A percentile compares a stretch with the other conserved stretches of the same genome.
Conservation (phyloP, 2,888 invertebrate genomes). For the Trissolcus brochymenae region DNA sequence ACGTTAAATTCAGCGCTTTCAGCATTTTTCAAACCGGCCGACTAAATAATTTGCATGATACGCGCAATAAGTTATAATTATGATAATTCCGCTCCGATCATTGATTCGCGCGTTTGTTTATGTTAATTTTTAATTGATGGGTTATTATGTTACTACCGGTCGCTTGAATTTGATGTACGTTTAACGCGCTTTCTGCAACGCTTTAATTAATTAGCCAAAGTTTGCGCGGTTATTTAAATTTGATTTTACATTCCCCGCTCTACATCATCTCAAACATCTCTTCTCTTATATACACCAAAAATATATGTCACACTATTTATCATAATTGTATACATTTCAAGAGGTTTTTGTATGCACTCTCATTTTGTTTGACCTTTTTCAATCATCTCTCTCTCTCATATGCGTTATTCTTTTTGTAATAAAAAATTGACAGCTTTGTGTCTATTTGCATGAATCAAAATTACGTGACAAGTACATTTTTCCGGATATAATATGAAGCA, state of each 20-base stretch:
- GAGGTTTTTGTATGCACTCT: too few species aligned
- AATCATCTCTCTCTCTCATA: too few species aligned
- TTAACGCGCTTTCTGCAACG: slow-evolving; percentile 2
- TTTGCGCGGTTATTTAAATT: slow-evolving; percentile 9
- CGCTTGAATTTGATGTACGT: slow-evolving; percentile 8
- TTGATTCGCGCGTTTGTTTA: slow-evolving; percentile 34
- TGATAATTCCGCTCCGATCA: slow-evolving; percentile 8
- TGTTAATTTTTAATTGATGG: slow-evolving; percentile 33
- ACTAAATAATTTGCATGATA: slow-evolving; percentile 25
- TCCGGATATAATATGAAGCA: too few species aligned
- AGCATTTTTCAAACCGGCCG: slow-evolving; percentile 23
- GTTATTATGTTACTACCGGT: slow-evolving; percentile 12
- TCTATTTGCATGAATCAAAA: too few species aligned
- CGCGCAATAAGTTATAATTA: slow-evolving; percentile 27
- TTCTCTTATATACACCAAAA: background rate
- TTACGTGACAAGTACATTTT: too few species aligned
- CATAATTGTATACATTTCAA: too few species aligned
- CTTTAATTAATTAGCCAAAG: slow-evolving; percentile 15
- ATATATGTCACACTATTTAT: too few species aligned
- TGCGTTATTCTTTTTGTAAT: too few species aligned
- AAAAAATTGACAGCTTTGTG: too few species aligned
- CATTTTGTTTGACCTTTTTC: too few species aligned
- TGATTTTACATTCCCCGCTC: slow-evolving; percentile 9
- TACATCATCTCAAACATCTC: slow-evolving; percentile 1
- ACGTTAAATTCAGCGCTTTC: slow-evolving; percentile 26